Base-by-base conservation (phyloP, 2,113 vertebrate species). In the Tichodroma muraria region DNA sequence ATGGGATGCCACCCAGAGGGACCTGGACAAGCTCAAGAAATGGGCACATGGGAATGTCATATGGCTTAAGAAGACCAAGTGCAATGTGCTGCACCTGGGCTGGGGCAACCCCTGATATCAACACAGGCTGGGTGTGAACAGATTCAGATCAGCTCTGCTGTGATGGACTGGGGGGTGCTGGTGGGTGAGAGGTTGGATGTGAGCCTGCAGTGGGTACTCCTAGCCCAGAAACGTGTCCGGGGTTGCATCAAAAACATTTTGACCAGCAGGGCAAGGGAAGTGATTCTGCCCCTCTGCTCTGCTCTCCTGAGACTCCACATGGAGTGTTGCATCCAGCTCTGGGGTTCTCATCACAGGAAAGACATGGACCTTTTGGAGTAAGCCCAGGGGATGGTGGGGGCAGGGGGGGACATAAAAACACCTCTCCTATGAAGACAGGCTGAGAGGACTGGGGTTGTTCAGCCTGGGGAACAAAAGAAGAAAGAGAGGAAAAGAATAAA, bases 171-270 rank as follows among this genome's bases (percentile, higher is more conserved):
- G 15, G 11, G 17, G 9, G 5, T 60, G 24, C 44, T 53, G 60
- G 10, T 45, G 33, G 19, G 4, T 59, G 38, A 45, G 38, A 44
- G 19, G 13, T 13, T 45, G 38, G 33, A 20, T 13, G 10, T 38
- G 33, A 60, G 9, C 30, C 0, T 0, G 9, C 18, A 27, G 6
- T 30, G 33, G 40, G 42, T 28, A 8, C 16, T 54, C 13, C 28
- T 31, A 7, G 44, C 28, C 52, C 37, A 44, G 23, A 73, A 65
- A 52, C 19, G 15, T 42, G 14, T 49, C 24, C 66, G 23, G 22
- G 6, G 5, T 3, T 88, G 4, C 37, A 80, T 27, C 25, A 15
- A 37, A 50, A 42, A 7, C 35, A 19, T 8, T 14, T 8, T 64
- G 66, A 15, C 18, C 11, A 72, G 17, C 25, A 64, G 18, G 42